Evolutionary conservation across 2,797 vertebrate genomes (phyloP).

Genomic region (Ptychadena robeensis): DNA sequence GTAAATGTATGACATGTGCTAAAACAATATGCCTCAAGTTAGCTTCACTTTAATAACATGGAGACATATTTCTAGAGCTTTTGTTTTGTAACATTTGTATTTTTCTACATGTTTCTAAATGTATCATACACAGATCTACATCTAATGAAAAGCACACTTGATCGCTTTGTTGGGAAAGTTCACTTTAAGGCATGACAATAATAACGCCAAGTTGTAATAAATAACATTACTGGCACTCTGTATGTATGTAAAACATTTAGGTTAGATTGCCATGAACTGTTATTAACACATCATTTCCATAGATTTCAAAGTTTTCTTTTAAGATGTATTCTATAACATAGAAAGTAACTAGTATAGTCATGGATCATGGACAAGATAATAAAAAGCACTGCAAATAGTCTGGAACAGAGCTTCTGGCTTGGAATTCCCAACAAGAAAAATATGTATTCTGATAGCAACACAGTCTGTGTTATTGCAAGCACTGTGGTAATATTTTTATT

Average conservation of each 20-base stretch:
- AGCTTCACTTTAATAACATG: background rate
- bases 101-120: background rate
- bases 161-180: background rate
- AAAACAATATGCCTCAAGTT: background rate
- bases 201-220: conserved; percentile 1
- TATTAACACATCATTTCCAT: conserved; percentile 17
- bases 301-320: conserved; percentile 2
- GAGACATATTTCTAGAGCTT: background rate
- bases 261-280: conserved; percentile 3
- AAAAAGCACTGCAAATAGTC: background rate
- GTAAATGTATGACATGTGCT: background rate
- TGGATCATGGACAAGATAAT: conserved; percentile 10
- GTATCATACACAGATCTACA: background rate
- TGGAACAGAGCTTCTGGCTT: conserved; percentile 5
- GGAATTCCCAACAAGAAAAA: conserved; percentile 7
- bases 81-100: background rate
- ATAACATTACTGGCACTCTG: background rate
- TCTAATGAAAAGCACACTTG: background rate
- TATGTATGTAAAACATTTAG: background rate
- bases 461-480: background rate
- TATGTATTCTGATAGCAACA: background rate
- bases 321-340: background rate
- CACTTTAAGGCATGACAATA: background rate
- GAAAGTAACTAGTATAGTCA: conserved; percentile 2
- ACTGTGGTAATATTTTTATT: background rate